Conservation (phyloP, 2,113 vertebrate species). For the Mastomys natalensis region DNA sequence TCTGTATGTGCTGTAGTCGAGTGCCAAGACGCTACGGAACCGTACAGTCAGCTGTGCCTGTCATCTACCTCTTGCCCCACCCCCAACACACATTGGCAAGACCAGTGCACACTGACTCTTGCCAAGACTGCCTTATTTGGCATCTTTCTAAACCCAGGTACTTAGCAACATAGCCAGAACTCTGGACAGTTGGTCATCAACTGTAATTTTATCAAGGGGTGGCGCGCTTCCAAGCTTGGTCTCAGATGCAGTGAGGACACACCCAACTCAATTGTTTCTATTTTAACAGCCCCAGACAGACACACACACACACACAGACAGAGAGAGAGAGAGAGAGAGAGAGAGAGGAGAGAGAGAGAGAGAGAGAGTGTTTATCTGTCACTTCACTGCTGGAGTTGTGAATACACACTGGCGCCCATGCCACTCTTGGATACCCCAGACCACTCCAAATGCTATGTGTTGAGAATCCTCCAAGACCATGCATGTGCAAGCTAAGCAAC, state of each 20-base stretch:
- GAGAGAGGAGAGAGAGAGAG: no score
- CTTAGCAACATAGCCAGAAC: not conserved
- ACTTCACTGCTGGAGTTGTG: not conserved
- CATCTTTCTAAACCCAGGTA: not conserved
- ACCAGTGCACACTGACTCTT: not conserved
- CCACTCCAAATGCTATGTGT: not conserved
- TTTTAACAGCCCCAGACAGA: constrained; percentile 31
- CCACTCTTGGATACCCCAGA: no score
- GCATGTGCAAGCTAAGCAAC: not conserved
- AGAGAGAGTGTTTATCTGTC: constrained; percentile 21
- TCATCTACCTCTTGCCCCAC: not conserved
- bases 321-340: no score
- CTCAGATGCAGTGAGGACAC: not conserved
- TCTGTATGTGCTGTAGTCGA: not conserved
- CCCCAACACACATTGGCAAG: not conserved
- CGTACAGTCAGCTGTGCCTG: not conserved
- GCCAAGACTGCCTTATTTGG: not conserved
- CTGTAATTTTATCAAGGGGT: constrained; percentile 37
- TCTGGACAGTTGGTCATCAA: constrained; percentile 26
- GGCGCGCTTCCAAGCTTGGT: not conserved
- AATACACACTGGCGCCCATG: not conserved
- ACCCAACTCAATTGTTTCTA: constrained; percentile 23
- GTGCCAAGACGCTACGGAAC: no score
- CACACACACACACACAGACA: no score
- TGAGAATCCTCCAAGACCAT: not conserved